phyloP scores from a whole-genome alignment of 2,888 invertebrate genomes.

The Phorcus lineatus region DNA sequence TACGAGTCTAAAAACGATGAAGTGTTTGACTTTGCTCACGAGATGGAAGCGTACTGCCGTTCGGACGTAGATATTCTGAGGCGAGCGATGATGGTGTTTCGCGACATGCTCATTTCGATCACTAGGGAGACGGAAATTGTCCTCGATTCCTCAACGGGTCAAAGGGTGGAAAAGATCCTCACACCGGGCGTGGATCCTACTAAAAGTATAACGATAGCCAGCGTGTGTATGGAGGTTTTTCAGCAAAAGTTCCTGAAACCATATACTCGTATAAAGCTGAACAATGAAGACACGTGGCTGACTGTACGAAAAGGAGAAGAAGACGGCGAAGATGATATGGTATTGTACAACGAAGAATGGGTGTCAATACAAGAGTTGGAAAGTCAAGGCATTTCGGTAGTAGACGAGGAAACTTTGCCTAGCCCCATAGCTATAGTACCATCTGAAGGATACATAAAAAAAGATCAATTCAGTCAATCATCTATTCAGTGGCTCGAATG shows the following conservation, averaged over 20 bases:
- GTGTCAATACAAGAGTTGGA: neutral
- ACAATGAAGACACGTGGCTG: neutral
- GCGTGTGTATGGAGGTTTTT: neutral
- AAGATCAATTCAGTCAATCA: neutral
- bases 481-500: neutral
- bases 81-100: conserved; percentile 32
- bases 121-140: conserved; percentile 25
- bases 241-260: neutral
- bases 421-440: neutral
- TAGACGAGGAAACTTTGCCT: neutral
- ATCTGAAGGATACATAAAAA: neutral
- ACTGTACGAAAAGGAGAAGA: neutral
- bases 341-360: neutral
- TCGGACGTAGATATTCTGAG: conserved; percentile 39
- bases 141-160: neutral
- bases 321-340: neutral
- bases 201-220: neutral
- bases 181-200: conserved; percentile 13
- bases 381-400: neutral
- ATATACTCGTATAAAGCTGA: neutral
- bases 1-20: conserved; percentile 14
- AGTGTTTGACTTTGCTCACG: conserved; percentile 36
- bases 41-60: conserved; percentile 40
- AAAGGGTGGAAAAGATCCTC: neutral
- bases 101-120: conserved; percentile 29